phyloP scores from a whole-genome alignment of 2,113 vertebrate genomes.

The Scolopax mira region DNA sequence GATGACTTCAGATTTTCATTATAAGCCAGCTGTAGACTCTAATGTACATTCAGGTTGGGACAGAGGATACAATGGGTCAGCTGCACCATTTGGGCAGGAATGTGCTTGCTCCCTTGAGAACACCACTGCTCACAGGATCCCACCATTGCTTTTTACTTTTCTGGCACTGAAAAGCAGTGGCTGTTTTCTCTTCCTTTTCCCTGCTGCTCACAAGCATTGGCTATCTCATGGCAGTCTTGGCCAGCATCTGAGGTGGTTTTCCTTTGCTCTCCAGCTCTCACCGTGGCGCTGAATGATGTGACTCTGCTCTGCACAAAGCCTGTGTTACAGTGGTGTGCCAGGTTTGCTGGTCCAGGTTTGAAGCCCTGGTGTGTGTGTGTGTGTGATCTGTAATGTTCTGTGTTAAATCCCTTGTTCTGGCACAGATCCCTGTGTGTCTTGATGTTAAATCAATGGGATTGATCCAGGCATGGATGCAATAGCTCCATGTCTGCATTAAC shows the following conservation, averaged over 20 bases:
- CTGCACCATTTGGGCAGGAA: not conserved
- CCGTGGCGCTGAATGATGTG: not conserved
- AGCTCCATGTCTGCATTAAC: not conserved
- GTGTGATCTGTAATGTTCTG: not conserved
- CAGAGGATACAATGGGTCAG: slow-evolving; percentile 16
- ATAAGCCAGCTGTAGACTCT: not conserved
- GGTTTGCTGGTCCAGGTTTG: not conserved
- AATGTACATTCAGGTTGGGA: not conserved
- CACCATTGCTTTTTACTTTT: not conserved
- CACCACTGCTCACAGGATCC: too few relatives aligned
- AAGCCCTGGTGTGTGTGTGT: not conserved
- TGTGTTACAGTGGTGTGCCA: fast-evolving
- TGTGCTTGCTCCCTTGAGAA: not conserved
- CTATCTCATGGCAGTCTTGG: not conserved
- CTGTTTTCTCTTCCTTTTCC: not conserved
- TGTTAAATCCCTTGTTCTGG: not conserved
- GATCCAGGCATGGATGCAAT: not conserved
- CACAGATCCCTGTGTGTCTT: not conserved
- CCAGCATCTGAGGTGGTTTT: not conserved
- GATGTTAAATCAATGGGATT: not conserved
- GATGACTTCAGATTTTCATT: slow-evolving; percentile 38
- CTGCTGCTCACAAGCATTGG: not conserved
- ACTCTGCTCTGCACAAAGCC: not conserved
- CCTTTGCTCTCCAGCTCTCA: not conserved
- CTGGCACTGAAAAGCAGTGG: not conserved